Base-by-base conservation (phyloP, 2,113 vertebrate species). In the Mesocricetus auratus region DNA sequence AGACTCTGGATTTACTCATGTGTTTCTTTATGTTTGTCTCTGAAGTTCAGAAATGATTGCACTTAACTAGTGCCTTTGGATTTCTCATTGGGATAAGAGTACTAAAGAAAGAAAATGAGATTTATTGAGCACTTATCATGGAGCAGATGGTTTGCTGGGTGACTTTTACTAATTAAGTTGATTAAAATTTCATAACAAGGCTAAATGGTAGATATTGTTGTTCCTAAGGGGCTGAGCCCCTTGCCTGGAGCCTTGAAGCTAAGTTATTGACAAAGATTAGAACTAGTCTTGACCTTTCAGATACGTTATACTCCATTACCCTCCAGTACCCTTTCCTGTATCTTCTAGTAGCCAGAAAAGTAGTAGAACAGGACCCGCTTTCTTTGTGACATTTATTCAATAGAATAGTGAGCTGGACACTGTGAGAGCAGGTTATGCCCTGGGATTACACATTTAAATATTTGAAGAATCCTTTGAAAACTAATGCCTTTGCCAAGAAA, bases 11-110 rank as follows among this genome's bases (percentile, higher is more conserved):
- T 64, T 71, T 74, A 47, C 42, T 21, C 91, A 45, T 0, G 0
- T 69, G 3, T 77, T 50, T 87, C 77, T 86, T 58, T 79, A 58
- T 86, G n/a, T 97, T 90, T 89, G 78, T 33, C 21, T 26, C 36
- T 77, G 22, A 4, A 26, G 58, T 66, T 91, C 50, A 93, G 62
- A 95, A 74, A 81, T 71, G 50, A 87, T 68, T 69, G 50, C 24
- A 47, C 24, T 89, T 79, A 62, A 26, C 17, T n/a, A 75, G 47
- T 36, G 60, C 16, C 39, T 62, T 87, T 50, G 33, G 10, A 56
- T 88, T 53, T 95, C 42, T 91, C 66, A 56, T 12, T 60, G 71
- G 36, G 60, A 29, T 16, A 81, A 42, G 15, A 60, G 26, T 13
- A 2, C 7, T 58, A 74, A 82, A 45, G 39, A 79, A 82, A 77